Base-by-base conservation (phyloP, 2,113 vertebrate species). In the Oryctolagus cuniculus region DNA sequence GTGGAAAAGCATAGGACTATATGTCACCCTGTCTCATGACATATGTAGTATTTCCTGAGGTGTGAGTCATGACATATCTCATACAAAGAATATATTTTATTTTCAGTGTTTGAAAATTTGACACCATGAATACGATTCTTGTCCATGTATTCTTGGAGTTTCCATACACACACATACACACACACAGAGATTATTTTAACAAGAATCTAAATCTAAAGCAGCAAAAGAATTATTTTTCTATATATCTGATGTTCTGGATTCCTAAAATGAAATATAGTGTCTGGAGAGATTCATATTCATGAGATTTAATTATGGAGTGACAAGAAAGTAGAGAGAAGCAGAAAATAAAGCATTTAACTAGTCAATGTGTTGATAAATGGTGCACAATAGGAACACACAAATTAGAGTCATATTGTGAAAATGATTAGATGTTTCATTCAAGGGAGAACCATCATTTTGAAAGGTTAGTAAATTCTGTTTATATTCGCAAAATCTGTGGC, bases 381-480 rank as follows among this genome's bases (percentile, higher is more conserved):
- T 64, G 49, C 25, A n/a, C 38, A 95, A 87, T 87, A 17, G 66
- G 27, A 91, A 77, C 64, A 93, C 82, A 61, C 22, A 29, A 34
- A 63, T 88, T 72, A 82, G n/a, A 75, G 19, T 67, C 72, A 5
- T 1, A 2, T 38, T 67, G 81, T 74, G 79, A 66, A 94, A 95
- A 77, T 89, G 75, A 94, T 93, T 91, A 95, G 78, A 82, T 73
- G 53, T 70, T 89, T 89, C 81, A 53, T 90, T 93, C 79, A 79
- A 15, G 31, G 24, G 24, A 75, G 22, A 96, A 80, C 2, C 0
- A 1, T 78, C n/a, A 77, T 77, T 88, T 69, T 63, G 89, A 95
- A 58, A 95, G 93, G 77, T 88, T 94, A 97, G 84, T 73, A 93
- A 90, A 89, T 96, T 96, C 31, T 55, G 6, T 16, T 94, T 61